phyloP scores from a whole-genome alignment of 1,140 invertebrate genomes.

The Anastrepha obliqua region DNA sequence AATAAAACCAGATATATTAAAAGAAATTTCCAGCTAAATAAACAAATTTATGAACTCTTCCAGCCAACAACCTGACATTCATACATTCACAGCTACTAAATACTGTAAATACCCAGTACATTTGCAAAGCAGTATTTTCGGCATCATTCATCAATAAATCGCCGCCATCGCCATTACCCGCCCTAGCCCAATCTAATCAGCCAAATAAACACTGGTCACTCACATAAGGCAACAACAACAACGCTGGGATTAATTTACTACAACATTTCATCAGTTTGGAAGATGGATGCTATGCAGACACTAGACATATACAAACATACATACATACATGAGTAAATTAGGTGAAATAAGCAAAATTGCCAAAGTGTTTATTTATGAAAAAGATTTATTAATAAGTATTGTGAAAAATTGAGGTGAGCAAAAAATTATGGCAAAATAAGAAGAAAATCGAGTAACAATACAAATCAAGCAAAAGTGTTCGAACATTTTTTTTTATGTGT shows the following conservation, averaged over 20 bases:
- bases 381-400: slow-evolving; percentile 37
- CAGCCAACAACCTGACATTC: not conserved
- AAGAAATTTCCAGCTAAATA: not conserved
- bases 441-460: slow-evolving; percentile 11
- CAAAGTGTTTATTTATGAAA: slow-evolving; percentile 41
- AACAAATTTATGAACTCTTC: slow-evolving; percentile 27
- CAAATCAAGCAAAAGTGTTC: not conserved
- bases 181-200: slow-evolving; percentile 1
- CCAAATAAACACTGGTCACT: slow-evolving; percentile 42
- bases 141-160: slow-evolving; percentile 42
- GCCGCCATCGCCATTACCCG: not conserved
- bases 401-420: slow-evolving; percentile 7
- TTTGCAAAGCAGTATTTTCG: slow-evolving; percentile 36
- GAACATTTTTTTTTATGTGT: not conserved
- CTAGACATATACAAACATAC: not conserved
- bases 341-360: slow-evolving; percentile 1
- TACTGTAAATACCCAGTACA: slow-evolving; percentile 28
- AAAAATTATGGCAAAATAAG: not conserved
- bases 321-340: not conserved
- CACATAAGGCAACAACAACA: not conserved
- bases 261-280: not conserved
- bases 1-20: not conserved
- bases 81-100: slow-evolving; percentile 41
- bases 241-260: not conserved
- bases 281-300: slow-evolving; percentile 24